Evolutionary conservation across 2,797 vertebrate species (phyloP).

Genomic region (Manis pentadactyla): DNA sequence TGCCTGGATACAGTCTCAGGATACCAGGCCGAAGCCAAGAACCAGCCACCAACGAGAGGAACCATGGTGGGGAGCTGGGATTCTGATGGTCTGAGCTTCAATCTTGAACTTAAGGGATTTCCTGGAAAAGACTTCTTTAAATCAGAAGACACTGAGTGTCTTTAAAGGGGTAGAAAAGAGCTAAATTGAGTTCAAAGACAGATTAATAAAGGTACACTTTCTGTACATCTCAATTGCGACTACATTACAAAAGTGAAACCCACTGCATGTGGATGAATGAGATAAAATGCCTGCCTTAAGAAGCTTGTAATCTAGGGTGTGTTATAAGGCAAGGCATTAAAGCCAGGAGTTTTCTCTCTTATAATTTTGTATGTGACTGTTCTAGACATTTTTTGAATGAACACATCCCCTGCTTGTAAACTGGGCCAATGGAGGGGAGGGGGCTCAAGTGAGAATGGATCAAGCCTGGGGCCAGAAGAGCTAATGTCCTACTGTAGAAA

Average conservation of each 20-base stretch:
- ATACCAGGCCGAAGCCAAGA: background rate
- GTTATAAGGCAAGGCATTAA: background rate
- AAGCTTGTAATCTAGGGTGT: background rate
- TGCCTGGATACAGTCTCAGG: background rate
- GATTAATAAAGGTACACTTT: background rate
- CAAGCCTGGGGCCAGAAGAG: background rate
- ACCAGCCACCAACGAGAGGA: background rate
- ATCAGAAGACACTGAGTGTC: background rate
- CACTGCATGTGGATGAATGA: background rate
- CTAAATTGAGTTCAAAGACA: background rate
- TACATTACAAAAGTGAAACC: background rate
- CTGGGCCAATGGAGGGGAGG: background rate
- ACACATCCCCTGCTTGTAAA: background rate
- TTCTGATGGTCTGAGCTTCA: background rate
- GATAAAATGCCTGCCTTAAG: background rate
- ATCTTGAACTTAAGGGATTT: background rate
- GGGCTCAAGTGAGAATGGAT: background rate
- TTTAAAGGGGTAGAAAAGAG: background rate
- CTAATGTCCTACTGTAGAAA: background rate
- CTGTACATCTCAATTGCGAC: background rate
- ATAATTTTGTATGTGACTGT: background rate
- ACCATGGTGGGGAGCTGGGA: background rate
- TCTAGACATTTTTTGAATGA: slow-evolving; percentile 24
- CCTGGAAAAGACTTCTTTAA: background rate
- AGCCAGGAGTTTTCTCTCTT: slow-evolving; percentile 13